phyloP scores from a whole-genome alignment of 2,113 vertebrate genomes.

The Takifugu bimaculatus region DNA sequence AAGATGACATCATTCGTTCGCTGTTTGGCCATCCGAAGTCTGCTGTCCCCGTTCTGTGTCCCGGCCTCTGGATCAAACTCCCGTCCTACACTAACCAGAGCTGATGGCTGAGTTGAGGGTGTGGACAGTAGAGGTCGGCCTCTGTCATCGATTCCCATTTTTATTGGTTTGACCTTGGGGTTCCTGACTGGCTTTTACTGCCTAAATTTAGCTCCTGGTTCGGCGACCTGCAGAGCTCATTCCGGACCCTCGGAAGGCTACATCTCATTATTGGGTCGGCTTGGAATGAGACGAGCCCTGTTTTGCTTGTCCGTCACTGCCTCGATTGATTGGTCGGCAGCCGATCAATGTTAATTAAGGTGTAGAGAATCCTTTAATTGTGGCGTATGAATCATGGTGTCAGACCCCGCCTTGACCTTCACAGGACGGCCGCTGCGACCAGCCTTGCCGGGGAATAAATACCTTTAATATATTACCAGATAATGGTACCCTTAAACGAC shows the following conservation, averaged over 20 bases:
- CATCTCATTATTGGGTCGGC: constrained; percentile 66
- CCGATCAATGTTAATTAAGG: constrained; percentile 81
- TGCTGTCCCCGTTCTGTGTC: no score
- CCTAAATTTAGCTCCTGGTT: constrained; percentile 17
- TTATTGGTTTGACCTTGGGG: no score
- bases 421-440: constrained; percentile 40
- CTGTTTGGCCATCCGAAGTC: no score
- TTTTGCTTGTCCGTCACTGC: constrained; percentile 57
- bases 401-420: constrained; percentile 68
- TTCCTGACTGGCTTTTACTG: no score
- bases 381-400: constrained; percentile 72
- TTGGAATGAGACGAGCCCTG: constrained; percentile 58
- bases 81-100: not conserved
- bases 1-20: not conserved
- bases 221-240: constrained; percentile 61
- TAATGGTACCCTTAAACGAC: constrained; percentile 38
- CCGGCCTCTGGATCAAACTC: no score
- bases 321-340: constrained; percentile 70
- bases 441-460: constrained; percentile 49
- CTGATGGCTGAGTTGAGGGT: not conserved
- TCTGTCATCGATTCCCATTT: constrained; percentile 3
- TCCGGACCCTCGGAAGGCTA: constrained; percentile 47
- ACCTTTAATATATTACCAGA: constrained; percentile 44
- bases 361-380: constrained; percentile 75
- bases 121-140: constrained; percentile 18